These are phyloP conservation scores for Polypedilum pembai DNA, from an alignment of 1,140 invertebrate genomes.

Conservation along the genomic window DNA sequence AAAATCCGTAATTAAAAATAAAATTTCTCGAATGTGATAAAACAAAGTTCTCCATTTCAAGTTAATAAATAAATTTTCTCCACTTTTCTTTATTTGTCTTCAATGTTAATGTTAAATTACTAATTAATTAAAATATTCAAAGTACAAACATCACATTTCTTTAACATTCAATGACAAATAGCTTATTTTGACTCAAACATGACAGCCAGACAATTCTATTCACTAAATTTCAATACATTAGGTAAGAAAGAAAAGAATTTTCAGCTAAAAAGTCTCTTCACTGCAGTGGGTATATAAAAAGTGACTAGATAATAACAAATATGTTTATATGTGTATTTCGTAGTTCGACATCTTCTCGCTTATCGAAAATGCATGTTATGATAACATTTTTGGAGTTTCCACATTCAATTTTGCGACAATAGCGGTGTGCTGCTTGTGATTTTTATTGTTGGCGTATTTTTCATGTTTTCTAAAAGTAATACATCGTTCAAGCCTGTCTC, in stretches of 20 bases:
- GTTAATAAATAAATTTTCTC: neutral
- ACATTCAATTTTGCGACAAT: neutral
- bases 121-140: too few relatives aligned
- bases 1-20: neutral
- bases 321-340: neutral
- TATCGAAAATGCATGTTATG: conserved; percentile 10
- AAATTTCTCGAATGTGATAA: neutral
- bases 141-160: too few relatives aligned
- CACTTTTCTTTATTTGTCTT: too few relatives aligned
- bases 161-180: too few relatives aligned
- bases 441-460: conserved; percentile 8
- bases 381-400: neutral
- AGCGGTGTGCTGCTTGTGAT: conserved; percentile 14
- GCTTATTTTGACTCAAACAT: too few relatives aligned
- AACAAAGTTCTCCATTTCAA: neutral
- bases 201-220: too few relatives aligned
- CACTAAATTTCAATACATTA: too few relatives aligned
- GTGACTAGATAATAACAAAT: conserved; percentile 1
- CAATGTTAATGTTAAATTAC: too few relatives aligned
- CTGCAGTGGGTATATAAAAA: neutral
- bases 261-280: too few relatives aligned
- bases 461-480: neutral
- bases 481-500: neutral
- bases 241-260: too few relatives aligned
- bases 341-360: neutral